Conservation (phyloP, 1,140 invertebrate genomes). For the Monochamus saltuarius region DNA sequence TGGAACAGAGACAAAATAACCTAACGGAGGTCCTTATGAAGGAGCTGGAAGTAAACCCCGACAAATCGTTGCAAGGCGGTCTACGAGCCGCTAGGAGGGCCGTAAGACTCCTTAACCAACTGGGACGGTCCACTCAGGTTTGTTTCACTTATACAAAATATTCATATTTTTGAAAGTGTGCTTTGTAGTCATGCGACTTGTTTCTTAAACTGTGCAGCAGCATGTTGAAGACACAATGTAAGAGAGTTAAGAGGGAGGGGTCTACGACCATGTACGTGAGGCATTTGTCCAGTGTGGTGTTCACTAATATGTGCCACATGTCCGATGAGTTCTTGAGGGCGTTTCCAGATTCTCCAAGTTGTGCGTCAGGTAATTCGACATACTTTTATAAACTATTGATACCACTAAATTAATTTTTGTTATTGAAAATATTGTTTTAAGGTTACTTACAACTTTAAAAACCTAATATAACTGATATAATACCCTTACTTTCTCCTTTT, state of each 20-base stretch:
- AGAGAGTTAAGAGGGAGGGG: slow-evolving; percentile 85
- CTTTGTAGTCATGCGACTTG: slow-evolving; percentile 73
- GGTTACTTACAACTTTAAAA: neutral
- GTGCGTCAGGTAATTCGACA: slow-evolving; percentile 64
- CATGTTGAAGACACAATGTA: slow-evolving; percentile 78
- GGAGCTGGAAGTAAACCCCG: slow-evolving; percentile 83
- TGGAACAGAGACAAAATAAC: slow-evolving; percentile 74
- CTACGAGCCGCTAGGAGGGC: slow-evolving; percentile 82
- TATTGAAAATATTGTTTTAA: no score
- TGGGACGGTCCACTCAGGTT: slow-evolving; percentile 74
- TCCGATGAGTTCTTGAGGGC: slow-evolving; percentile 81
- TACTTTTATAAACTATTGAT: neutral
- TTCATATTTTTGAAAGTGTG: slow-evolving; percentile 8
- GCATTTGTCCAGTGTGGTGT: slow-evolving; percentile 83
- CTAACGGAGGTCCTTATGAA: slow-evolving; percentile 84
- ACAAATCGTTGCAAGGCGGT: slow-evolving; percentile 91
- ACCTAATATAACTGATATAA: neutral
- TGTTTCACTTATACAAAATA: neutral
- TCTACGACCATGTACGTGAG: slow-evolving; percentile 82
- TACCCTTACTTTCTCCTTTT: slow-evolving; percentile 17
- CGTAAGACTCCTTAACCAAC: slow-evolving; percentile 82
- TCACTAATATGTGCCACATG: slow-evolving; percentile 84
- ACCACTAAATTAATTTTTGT: neutral
- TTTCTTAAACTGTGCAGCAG: slow-evolving; percentile 84
- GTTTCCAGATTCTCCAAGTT: slow-evolving; percentile 73